Percentiles rank a stretch among this genome's conserved stretches.
These are phyloP conservation scores for Holothuria glaberrima DNA, from an alignment of 35 echinoderm and acorn worm species.

Conservation along the genomic window DNA sequence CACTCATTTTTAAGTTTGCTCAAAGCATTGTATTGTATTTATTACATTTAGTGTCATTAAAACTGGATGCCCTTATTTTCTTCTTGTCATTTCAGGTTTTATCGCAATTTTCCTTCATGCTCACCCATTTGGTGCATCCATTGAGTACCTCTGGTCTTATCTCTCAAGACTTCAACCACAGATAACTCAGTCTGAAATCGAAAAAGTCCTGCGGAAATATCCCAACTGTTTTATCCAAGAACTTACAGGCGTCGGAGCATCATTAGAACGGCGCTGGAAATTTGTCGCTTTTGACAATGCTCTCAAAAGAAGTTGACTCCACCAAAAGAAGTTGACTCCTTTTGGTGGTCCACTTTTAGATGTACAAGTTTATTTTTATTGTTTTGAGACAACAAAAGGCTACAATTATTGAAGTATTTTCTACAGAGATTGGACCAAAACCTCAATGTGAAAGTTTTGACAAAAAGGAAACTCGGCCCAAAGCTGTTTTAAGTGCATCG, in stretches of 20 bases:
- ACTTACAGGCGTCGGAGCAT: conserved; percentile 90
- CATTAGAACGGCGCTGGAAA: conserved; percentile 92
- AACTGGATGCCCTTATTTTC: neutral
- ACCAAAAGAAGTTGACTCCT: neutral
- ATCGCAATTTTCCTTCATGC: conserved; percentile 95
- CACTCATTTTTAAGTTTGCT: too few species aligned
- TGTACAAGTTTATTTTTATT: too few species aligned
- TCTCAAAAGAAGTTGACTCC: neutral
- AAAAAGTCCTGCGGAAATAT: conserved; percentile 70
- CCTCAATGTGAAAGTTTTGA: too few species aligned
- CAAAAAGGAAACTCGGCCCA: too few species aligned
- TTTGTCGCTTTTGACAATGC: conserved; percentile 74
- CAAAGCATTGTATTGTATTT: too few species aligned
- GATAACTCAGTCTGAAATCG: conserved; percentile 76
- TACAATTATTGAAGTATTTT: too few species aligned
- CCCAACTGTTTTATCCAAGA: conserved; percentile 89
- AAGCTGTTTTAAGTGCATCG: too few species aligned
- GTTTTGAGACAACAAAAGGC: too few species aligned
- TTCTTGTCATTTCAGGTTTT: conserved; percentile 60
- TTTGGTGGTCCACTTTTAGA: too few species aligned
- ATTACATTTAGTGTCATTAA: neutral
- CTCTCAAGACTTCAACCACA: conserved; percentile 70
- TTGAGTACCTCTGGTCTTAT: conserved; percentile 97
- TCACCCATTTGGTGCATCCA: conserved; percentile 97
- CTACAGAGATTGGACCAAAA: too few species aligned